Percentiles rank a stretch among this genome's conserved stretches.
Evolutionary conservation across 2,888 invertebrate species (phyloP).

Genomic region (Calameuta pallipes): DNA sequence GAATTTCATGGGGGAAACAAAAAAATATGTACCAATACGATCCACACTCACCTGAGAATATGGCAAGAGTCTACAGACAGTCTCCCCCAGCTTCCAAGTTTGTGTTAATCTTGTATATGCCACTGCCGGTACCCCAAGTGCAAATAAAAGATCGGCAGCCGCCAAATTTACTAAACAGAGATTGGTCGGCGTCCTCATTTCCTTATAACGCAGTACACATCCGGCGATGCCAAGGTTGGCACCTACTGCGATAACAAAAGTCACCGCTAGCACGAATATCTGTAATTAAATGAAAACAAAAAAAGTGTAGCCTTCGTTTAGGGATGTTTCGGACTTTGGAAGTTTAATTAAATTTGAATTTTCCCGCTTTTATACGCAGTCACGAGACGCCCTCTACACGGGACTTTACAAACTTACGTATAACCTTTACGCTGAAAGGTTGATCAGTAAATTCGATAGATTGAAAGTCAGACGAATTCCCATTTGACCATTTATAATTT

Average conservation of each 20-base stretch:
- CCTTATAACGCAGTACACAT: constrained; percentile 68
- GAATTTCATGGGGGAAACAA: neutral
- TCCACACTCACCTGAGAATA: constrained; percentile 68
- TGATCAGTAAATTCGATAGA: neutral
- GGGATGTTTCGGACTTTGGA: neutral
- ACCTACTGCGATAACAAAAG: constrained; percentile 67
- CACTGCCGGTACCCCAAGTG: constrained; percentile 69
- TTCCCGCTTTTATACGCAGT: neutral
- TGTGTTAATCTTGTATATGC: constrained; percentile 68
- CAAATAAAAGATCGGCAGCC: constrained; percentile 74
- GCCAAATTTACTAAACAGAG: constrained; percentile 72
- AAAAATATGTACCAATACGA: neutral
- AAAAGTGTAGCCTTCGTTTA: neutral
- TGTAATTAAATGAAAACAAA: constrained; percentile 25
- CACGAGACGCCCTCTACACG: neutral
- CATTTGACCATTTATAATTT: neutral
- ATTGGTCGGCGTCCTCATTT: constrained; percentile 71
- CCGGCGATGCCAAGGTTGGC: constrained; percentile 69
- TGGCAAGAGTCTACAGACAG: constrained; percentile 68
- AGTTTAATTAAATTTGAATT: neutral
- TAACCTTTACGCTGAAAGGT: neutral
- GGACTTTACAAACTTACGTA: neutral
- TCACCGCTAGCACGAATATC: constrained; percentile 63
- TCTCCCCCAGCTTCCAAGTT: constrained; percentile 69
- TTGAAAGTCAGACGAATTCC: neutral